Conservation (phyloP, 2,888 invertebrate species). For the Melanophora roralis region DNA sequence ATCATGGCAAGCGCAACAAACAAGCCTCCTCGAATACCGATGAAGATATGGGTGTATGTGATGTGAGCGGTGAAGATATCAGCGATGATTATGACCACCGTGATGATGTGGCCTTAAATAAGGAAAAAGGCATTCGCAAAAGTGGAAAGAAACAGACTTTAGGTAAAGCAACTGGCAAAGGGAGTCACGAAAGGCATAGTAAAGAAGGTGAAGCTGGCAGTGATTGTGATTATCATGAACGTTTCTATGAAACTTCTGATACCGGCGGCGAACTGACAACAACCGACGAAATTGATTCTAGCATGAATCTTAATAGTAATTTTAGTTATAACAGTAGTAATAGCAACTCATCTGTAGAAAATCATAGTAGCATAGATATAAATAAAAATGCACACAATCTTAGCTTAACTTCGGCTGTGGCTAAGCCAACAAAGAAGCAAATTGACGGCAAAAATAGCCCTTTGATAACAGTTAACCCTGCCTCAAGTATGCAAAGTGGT, state of each 20-base stretch:
- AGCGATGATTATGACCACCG: conserved; percentile 74
- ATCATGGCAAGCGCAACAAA: conserved; percentile 59
- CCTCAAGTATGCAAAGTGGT: conserved; percentile 64
- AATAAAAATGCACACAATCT: conserved; percentile 64
- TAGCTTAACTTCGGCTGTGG: conserved; percentile 57
- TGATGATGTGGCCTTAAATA: conserved; percentile 66
- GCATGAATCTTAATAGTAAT: conserved; percentile 75
- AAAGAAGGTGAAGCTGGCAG: conserved; percentile 65
- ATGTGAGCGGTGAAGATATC: conserved; percentile 72
- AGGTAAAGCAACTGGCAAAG: not conserved
- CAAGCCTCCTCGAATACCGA: conserved; percentile 70
- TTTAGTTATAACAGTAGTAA: conserved; percentile 77
- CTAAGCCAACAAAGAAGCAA: conserved; percentile 11
- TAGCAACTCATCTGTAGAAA: conserved; percentile 76
- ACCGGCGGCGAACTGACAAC: conserved; percentile 75
- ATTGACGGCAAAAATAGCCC: not conserved
- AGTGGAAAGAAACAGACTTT: not conserved
- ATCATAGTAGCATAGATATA: conserved; percentile 66
- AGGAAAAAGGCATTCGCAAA: not conserved
- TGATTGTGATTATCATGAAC: conserved; percentile 73
- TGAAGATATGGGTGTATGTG: conserved; percentile 72
- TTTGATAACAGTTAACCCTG: conserved; percentile 50
- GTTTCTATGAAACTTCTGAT: conserved; percentile 76
- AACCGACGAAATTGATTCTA: conserved; percentile 71
- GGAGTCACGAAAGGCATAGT: not conserved